Percentiles rank a stretch among this genome's conserved stretches.
phyloP scores from a whole-genome alignment of 2,113 vertebrate genomes.

The Orycteropus afer region DNA sequence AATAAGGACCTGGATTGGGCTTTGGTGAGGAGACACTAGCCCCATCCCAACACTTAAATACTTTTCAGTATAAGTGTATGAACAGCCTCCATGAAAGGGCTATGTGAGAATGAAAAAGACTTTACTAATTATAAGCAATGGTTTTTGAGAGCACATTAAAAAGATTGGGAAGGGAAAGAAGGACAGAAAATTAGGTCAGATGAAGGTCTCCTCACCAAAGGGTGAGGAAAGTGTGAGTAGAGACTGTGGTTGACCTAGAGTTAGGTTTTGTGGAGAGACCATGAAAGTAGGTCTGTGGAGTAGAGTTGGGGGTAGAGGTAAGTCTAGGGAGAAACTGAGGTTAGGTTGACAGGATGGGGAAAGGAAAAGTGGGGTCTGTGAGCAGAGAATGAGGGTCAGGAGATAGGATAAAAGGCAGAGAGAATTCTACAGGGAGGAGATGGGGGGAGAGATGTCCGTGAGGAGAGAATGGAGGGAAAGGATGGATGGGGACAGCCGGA shows the following conservation, averaged over 20 bases:
- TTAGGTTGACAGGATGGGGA: neutral
- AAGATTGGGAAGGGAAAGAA: neutral
- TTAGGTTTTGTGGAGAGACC: neutral
- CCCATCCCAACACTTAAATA: neutral
- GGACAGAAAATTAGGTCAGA: neutral
- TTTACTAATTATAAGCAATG: neutral
- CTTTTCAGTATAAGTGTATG: neutral
- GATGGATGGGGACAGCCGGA: neutral
- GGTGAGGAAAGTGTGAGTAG: neutral
- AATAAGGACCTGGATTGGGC: neutral
- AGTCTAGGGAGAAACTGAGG: neutral
- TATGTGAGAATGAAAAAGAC: neutral
- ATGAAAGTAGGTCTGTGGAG: neutral
- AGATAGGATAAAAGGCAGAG: neutral
- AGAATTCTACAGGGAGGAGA: neutral
- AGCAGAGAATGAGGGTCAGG: neutral
- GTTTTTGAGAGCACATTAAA: neutral
- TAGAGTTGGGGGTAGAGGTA: neutral
- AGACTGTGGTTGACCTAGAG: neutral
- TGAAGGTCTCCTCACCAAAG: neutral
- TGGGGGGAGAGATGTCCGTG: neutral
- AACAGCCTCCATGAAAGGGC: neutral
- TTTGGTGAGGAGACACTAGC: neutral
- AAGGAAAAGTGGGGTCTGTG: neutral
- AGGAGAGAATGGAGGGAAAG: neutral